Evolutionary conservation across 2,888 invertebrate genomes (phyloP), one percentile per base, ranked within the genome.

Genomic region (Cataglyphis cursor): DNA sequence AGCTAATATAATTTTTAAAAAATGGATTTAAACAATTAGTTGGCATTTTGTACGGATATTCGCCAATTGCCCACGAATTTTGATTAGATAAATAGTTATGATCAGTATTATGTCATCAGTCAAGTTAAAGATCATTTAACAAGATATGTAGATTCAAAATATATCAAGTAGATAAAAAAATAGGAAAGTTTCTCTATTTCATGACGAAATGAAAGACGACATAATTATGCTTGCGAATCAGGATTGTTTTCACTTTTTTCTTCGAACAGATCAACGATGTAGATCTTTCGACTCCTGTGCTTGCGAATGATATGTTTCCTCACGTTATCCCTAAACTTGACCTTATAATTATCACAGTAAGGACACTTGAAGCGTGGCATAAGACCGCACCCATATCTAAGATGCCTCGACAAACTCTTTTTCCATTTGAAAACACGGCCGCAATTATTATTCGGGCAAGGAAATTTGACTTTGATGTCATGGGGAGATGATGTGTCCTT

Each of bases 301-400:
- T 59, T 88, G 15, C 84, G 82, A 41, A 86, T 73, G 24, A 90
- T 73, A 75, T 92, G 91, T 41, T 85, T 88, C 44, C 73, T 85
- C 18, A 92, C 83, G 38, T 89, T 85, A 38, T 85, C 82, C 61
- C 85, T 89, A 51, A 82, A 64, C 12, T 89, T 89, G 78, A 12
- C 84, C 81, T 10, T 88, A 12, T 12, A 44, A 12, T 12, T 81
- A 64, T 87, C 82, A 76, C 91, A 91, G 38, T 91, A 87, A 0
- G 88, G 88, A 73, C 92, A 92, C 59, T 92, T 88, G 85, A 89
- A 92, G 18, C 88, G 88, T n/a, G 91, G 90, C 54, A 84, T 85
- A 54, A 87, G 80, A 4, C 93, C 92, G 82, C 93, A 93, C 68
- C 91, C 93, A 64, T 90, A 90, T 41, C 81, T 85, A 41, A 91